A percentile compares a stretch with the other conserved stretches of the same genome.
phyloP scores from a whole-genome alignment of 1,140 invertebrate species.

The Calliphora vicina region DNA sequence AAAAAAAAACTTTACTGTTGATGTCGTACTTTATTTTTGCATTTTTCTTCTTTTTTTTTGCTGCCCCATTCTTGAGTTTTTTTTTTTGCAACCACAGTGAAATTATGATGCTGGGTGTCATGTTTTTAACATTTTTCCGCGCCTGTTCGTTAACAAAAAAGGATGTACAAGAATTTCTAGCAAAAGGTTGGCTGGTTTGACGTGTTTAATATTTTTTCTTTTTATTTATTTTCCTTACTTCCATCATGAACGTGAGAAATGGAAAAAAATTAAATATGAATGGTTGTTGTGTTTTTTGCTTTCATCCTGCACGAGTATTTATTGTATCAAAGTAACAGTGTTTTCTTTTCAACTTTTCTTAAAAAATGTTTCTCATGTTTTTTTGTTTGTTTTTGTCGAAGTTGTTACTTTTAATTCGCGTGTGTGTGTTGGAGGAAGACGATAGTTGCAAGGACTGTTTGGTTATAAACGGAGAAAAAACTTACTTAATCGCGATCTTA shows the following conservation, averaged over 20 bases:
- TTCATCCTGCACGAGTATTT: not conserved
- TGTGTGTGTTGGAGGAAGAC: not conserved
- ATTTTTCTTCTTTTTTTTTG: not conserved
- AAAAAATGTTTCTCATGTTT: not conserved
- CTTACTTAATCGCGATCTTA: slow-evolving; percentile 32
- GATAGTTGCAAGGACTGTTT: not conserved
- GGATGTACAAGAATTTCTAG: not conserved
- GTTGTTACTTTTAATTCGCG: not conserved
- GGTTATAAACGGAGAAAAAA: not conserved
- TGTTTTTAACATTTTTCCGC: slow-evolving; percentile 18
- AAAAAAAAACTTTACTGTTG: slow-evolving; percentile 6
- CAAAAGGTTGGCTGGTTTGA: not conserved
- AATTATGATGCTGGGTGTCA: slow-evolving; percentile 27
- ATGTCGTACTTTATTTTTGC: not conserved
- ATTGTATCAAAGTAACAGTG: not conserved
- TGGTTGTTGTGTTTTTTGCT: not conserved
- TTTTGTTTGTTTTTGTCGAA: not conserved
- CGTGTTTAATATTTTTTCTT: not conserved
- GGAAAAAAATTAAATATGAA: not conserved
- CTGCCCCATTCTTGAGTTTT: not conserved
- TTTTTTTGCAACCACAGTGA: slow-evolving; percentile 5
- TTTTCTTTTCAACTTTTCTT: not conserved
- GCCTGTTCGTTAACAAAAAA: not conserved
- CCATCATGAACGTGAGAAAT: not conserved
- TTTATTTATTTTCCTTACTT: not conserved